Conservation (phyloP, 2,113 vertebrate species). For the Myrmecophaga tridactyla region DNA sequence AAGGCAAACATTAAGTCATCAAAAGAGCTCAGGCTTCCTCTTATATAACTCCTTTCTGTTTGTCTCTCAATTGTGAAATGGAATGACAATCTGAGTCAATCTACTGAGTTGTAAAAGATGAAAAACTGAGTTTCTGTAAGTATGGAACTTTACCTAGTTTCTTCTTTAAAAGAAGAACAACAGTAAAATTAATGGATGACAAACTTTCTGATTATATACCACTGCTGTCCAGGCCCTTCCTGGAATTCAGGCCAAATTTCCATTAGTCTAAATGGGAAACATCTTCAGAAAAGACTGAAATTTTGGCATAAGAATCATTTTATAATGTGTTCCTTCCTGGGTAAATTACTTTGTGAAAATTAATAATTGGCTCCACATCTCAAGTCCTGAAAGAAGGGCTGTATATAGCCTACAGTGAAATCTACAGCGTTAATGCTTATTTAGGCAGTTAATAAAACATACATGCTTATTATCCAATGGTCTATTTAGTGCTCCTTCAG, state of each 20-base stretch:
- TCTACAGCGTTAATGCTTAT: neutral
- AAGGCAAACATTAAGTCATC: neutral
- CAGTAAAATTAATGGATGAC: constrained; percentile 63
- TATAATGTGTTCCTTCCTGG: constrained; percentile 61
- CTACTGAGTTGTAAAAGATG: neutral
- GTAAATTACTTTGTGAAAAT: constrained; percentile 60
- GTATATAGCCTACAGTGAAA: neutral
- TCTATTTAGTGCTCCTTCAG: constrained; percentile 15
- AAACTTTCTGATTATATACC: constrained; percentile 57
- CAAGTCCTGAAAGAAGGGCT: constrained; percentile 14
- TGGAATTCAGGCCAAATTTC: constrained; percentile 52
- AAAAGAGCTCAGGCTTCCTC: neutral
- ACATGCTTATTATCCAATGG: constrained; percentile 20
- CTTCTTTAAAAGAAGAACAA: constrained; percentile 35
- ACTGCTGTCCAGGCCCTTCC: constrained; percentile 42
- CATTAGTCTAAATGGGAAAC: constrained; percentile 65
- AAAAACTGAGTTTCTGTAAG: constrained; percentile 20
- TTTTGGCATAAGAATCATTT: constrained; percentile 45
- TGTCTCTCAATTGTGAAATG: neutral
- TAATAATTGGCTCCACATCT: constrained; percentile 61
- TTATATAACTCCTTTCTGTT: neutral
- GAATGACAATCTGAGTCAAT: neutral
- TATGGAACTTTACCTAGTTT: neutral
- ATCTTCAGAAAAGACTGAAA: constrained; percentile 55
- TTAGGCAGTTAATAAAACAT: constrained; percentile 52